Conservation (phyloP, 1,140 invertebrate species). For the Hycleus cichorii region DNA sequence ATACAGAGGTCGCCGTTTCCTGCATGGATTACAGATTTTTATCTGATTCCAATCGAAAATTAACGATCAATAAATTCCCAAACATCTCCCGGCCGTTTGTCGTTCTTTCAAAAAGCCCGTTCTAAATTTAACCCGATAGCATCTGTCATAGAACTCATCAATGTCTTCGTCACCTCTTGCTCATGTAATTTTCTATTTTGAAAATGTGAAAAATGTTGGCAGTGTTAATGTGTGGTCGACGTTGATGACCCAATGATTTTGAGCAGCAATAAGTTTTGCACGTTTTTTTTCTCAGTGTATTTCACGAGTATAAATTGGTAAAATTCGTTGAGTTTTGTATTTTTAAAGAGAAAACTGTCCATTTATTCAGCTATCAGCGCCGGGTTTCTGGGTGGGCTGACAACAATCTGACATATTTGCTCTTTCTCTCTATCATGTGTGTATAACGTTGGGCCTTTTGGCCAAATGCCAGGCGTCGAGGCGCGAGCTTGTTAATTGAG, state of each 20-base stretch:
- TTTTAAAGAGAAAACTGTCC: conserved; percentile 27
- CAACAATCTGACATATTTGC: not conserved
- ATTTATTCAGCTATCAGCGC: conserved; percentile 35
- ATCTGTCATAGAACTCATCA: conserved; percentile 8
- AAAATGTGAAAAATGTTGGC: conserved; percentile 4
- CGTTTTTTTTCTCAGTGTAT: not conserved
- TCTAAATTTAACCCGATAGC: not conserved
- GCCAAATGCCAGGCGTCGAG: conserved; percentile 25
- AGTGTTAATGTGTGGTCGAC: conserved; percentile 24
- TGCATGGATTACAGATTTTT: conserved; percentile 19
- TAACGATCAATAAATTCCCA: no score
- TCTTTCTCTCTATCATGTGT: no score
- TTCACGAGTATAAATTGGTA: no score
- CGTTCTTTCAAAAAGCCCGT: no score
- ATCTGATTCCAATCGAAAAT: conserved; percentile 1
- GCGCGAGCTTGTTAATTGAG: conserved; percentile 36
- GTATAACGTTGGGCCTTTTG: conserved; percentile 4
- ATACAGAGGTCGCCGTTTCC: conserved; percentile 26
- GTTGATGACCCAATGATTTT: conserved; percentile 20
- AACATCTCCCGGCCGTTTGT: no score
- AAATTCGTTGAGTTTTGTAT: conserved; percentile 10
- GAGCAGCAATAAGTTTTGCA: conserved; percentile 23
- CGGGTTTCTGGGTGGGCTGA: conserved; percentile 30
- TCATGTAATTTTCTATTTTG: conserved; percentile 7
- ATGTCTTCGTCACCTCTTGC: conserved; percentile 7